Evolutionary conservation across 2,113 vertebrate genomes (phyloP).

Genomic region (Progne subis): DNA sequence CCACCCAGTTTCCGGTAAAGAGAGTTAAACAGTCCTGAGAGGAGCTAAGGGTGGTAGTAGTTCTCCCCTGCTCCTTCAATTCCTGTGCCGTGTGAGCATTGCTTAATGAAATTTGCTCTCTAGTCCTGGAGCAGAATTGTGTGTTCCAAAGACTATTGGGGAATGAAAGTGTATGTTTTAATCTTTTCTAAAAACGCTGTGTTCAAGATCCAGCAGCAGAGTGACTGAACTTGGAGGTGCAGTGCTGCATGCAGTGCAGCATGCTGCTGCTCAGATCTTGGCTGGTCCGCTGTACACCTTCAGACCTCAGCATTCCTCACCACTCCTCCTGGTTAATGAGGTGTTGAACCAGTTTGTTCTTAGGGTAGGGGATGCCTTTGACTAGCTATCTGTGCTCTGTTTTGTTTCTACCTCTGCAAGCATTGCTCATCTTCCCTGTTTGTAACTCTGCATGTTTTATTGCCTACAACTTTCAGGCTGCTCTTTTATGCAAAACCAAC

Average conservation of each 20-base stretch:
- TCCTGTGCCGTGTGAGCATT: not conserved
- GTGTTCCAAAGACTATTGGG: not conserved
- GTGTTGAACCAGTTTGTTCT: not conserved
- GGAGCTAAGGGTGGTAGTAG: not conserved
- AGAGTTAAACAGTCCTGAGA: not conserved
- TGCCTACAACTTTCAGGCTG: not conserved
- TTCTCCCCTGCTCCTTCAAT: not conserved
- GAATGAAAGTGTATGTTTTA: not conserved
- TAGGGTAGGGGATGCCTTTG: not conserved
- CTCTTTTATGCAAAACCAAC: not conserved
- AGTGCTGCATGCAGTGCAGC: not conserved
- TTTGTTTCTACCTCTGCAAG: not conserved
- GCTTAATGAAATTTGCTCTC: not conserved
- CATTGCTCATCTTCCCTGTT: not conserved
- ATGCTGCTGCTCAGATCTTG: not conserved
- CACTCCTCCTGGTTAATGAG: not conserved
- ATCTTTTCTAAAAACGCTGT: not conserved
- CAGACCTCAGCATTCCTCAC: not conserved
- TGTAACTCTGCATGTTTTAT: not conserved
- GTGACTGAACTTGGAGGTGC: not conserved
- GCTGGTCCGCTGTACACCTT: accelerated
- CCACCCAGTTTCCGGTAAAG: not conserved
- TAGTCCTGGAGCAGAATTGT: not conserved
- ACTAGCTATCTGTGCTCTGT: not conserved
- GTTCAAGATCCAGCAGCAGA: not conserved